Evolutionary conservation across 2,797 vertebrate species (phyloP), one percentile per base, ranked within the genome.

Genomic region (Sciurus carolinensis): DNA sequence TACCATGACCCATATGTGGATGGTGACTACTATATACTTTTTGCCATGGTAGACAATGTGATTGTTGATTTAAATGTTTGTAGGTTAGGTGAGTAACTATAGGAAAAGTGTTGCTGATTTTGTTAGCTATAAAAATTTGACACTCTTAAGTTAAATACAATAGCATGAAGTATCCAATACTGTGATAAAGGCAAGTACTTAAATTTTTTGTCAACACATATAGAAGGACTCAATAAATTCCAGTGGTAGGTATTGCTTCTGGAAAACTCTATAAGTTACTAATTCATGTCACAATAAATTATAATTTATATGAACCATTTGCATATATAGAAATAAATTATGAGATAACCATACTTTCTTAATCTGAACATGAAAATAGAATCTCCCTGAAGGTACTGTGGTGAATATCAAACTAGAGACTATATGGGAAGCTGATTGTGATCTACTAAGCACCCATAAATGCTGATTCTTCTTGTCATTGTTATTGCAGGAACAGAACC

Each of bases 231-330:
- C 44, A 84, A 15, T 76, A 84, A 72, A 67, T 67, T 39, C 59
- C 80, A 81, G 47, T 76, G 50, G 30, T 2, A 85, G 62, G 52
- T 28, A 85, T 76, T 81, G 28, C 24, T 73, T 71, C 59, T 85
- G n/a, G 18, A 42, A 88, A 91, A 12, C 3, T 44, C 71, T 69
- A 82, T 82, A n/a, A 62, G n/a, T 79, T 73, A 71, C 9, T 71
- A 81, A 80, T 57, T 94, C 47, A 90, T 64, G 77, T 47, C 73
- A 52, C 86, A 83, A 52, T 59, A 77, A 73, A 84, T 59, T 24
- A n/a, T 57, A 75, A 64, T 89, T 72, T 26, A 39, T 33, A 33
- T 26, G 28, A 91, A 36, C 69, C 42, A 69, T 33, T 80, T 96
- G 4, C 18, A 54, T 69, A 95, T 44, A 71, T 80, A 71, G 69